Evolutionary conservation across 2,113 vertebrate species (phyloP).

Genomic region (Oxygymnocypris stewartii): DNA sequence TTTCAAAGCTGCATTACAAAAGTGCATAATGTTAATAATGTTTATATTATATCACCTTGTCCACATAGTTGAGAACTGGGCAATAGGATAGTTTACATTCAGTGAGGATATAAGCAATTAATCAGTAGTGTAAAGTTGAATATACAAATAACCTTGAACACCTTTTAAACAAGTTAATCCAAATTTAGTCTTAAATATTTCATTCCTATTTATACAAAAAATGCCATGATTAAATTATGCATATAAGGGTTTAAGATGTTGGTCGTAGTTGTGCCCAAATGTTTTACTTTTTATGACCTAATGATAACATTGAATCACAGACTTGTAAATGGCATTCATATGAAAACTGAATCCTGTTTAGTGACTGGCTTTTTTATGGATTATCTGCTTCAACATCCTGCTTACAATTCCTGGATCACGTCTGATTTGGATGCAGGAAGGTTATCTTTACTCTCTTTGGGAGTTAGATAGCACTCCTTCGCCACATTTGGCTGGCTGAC

Average conservation of each 20-base stretch:
- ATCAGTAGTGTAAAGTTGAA: no score
- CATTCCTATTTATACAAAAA: no score
- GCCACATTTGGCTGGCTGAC: neutral
- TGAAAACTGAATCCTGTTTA: neutral
- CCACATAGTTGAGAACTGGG: neutral
- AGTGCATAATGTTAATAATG: neutral
- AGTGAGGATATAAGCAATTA: no score
- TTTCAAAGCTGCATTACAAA: no score
- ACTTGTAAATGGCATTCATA: neutral
- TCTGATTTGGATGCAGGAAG: conserved; percentile 15
- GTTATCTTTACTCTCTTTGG: conserved; percentile 6
- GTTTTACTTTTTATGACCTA: no score
- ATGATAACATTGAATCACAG: no score
- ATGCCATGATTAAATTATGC: neutral
- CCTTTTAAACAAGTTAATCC: no score
- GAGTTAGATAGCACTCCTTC: neutral
- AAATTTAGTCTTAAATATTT: no score
- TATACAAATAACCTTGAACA: no score
- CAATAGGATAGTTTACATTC: neutral
- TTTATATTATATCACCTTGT: neutral
- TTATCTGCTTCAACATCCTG: neutral
- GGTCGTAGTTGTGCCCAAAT: neutral
- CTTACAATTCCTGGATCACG: neutral
- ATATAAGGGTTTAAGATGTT: neutral
- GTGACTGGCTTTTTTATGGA: neutral